A percentile compares a stretch with the other conserved stretches of the same genome.
Conservation (phyloP, 1,140 invertebrate species). For the Zaprionus gabonicus region DNA sequence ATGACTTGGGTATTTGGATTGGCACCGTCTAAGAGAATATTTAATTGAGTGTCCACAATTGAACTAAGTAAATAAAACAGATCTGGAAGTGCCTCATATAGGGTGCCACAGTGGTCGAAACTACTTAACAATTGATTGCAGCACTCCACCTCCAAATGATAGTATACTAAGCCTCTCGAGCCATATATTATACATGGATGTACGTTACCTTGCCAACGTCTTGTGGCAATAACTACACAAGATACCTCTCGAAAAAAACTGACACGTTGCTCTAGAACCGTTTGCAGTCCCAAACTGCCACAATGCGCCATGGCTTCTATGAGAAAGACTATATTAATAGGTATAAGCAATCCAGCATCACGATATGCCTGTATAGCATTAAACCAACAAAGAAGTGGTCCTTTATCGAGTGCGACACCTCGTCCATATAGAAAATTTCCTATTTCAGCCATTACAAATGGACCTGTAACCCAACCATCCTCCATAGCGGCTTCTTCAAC, state of each 20-base stretch:
- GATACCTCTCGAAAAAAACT: slow-evolving; percentile 93
- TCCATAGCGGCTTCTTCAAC: slow-evolving; percentile 95
- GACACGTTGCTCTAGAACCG: slow-evolving; percentile 83
- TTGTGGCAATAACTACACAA: slow-evolving; percentile 98
- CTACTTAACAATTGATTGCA: slow-evolving; percentile 96
- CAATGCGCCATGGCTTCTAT: slow-evolving; percentile 99
- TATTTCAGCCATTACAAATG: slow-evolving; percentile 94
- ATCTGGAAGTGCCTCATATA: slow-evolving; percentile 93
- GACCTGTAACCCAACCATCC: slow-evolving; percentile 97
- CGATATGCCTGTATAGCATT: slow-evolving; percentile 96
- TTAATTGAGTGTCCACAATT: slow-evolving; percentile 93
- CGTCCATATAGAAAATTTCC: slow-evolving; percentile 96
- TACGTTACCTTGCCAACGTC: slow-evolving; percentile 97
- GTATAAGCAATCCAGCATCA: slow-evolving; percentile 88
- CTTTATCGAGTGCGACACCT: slow-evolving; percentile 98
- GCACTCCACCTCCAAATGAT: slow-evolving; percentile 94
- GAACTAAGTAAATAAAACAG: slow-evolving; percentile 92
- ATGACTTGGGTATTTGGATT: slow-evolving; percentile 59
- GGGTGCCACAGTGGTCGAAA: slow-evolving; percentile 95
- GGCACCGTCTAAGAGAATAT: slow-evolving; percentile 89
- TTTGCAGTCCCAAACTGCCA: slow-evolving; percentile 96
- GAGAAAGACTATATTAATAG: slow-evolving; percentile 97
- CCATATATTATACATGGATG: slow-evolving; percentile 98
- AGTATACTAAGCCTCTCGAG: slow-evolving; percentile 96
- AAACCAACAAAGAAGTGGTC: slow-evolving; percentile 95